Evolutionary conservation across 2,888 invertebrate species (phyloP).

Genomic region (Pollenia griseotomentosa): DNA sequence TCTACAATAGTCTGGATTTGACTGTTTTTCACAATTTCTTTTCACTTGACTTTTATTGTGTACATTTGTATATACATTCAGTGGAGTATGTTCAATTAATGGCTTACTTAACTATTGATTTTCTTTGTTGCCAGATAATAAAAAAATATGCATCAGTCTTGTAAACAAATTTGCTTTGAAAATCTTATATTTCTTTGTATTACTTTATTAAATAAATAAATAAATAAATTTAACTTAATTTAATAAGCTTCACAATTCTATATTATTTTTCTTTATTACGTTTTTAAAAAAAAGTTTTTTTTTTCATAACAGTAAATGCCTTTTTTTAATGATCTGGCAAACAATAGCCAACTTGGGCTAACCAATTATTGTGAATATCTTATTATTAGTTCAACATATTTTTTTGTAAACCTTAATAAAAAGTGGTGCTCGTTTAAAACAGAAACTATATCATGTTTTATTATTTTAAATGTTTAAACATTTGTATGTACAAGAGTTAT

Average conservation of each 20-base stretch:
- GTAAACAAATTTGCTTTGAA: too few relatives aligned
- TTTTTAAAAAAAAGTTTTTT: too few relatives aligned
- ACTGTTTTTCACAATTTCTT: constrained; percentile 51
- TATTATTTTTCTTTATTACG: too few relatives aligned
- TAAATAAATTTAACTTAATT: too few relatives aligned
- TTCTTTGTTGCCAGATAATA: background rate
- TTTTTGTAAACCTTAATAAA: background rate
- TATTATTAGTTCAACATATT: background rate
- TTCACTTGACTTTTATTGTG: constrained; percentile 54
- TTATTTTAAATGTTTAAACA: constrained; percentile 45
- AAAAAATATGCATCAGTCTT: background rate
- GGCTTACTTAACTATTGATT: constrained; percentile 12
- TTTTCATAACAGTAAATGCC: too few relatives aligned
- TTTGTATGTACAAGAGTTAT: background rate
- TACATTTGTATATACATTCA: constrained; percentile 36
- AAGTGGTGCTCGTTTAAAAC: too few relatives aligned
- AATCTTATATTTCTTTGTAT: too few relatives aligned
- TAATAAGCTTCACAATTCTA: too few relatives aligned
- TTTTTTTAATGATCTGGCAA: background rate
- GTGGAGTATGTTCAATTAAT: constrained; percentile 20
- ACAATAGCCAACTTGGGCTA: background rate
- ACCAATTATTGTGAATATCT: constrained; percentile 9
- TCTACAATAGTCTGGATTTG: constrained; percentile 24
- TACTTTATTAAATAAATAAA: too few relatives aligned
- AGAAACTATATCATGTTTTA: too few relatives aligned